These are phyloP conservation scores for Corythaixoides concolor DNA, from an alignment of 2,113 vertebrate genomes.

Conservation along the genomic window DNA sequence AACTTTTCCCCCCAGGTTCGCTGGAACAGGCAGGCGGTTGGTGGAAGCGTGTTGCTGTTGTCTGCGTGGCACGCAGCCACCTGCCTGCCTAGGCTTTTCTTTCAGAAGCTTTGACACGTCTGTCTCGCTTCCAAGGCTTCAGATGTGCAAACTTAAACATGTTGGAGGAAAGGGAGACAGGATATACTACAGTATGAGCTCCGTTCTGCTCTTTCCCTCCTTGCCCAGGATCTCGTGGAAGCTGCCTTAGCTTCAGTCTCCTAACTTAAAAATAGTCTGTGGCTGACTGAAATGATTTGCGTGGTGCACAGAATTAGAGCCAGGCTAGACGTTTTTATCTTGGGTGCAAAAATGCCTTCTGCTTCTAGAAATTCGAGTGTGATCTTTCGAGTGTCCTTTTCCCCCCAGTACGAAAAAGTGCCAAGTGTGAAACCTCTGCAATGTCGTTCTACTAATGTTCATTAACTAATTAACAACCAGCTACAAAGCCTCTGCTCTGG, in stretches of 20 bases:
- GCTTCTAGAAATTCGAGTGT: not conserved
- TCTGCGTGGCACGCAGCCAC: not conserved
- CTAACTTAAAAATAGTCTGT: fast-evolving
- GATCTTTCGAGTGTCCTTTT: not conserved
- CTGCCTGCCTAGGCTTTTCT: not conserved
- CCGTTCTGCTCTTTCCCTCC: fast-evolving
- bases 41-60: not conserved
- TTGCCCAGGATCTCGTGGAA: not conserved
- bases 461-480: not conserved
- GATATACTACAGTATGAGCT: not conserved
- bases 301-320: not conserved
- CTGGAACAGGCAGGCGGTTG: not conserved
- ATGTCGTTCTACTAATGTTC: not conserved
- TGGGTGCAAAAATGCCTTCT: not conserved
- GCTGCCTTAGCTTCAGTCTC: not conserved
- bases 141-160: not conserved
- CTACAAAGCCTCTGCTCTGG: not conserved
- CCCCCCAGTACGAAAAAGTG: not conserved
- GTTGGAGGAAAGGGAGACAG: not conserved
- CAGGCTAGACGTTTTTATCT: not conserved
- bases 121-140: not conserved
- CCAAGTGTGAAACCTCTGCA: not conserved
- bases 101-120: not conserved
- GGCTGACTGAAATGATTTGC: not conserved
- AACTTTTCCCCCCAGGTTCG: not conserved